Conservation (phyloP, 2,888 invertebrate genomes). For the Ichneumoninae sp. region DNA sequence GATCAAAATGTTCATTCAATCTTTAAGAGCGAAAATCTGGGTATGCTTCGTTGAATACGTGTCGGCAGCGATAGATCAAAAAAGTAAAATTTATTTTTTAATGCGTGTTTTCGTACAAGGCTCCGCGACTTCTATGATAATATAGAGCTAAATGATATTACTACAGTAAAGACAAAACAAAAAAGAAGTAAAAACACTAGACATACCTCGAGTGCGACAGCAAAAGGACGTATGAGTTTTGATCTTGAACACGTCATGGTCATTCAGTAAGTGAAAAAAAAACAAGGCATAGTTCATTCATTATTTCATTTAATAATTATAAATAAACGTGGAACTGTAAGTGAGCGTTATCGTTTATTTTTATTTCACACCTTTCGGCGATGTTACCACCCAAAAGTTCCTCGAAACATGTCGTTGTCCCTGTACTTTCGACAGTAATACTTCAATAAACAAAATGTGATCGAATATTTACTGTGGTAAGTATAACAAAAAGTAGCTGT, state of each 20-base stretch:
- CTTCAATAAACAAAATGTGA: not conserved
- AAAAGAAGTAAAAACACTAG: not conserved
- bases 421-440: not conserved
- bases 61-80: conserved; percentile 42
- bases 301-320: conserved; percentile 61
- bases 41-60: conserved; percentile 51
- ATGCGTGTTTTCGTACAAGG: conserved; percentile 61
- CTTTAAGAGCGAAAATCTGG: conserved; percentile 43
- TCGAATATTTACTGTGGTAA: conserved; percentile 12
- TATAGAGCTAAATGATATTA: conserved; percentile 37
- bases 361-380: conserved; percentile 54
- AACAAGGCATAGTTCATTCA: conserved; percentile 44
- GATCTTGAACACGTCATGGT: conserved; percentile 66
- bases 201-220: conserved; percentile 28
- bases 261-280: conserved; percentile 41
- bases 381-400: conserved; percentile 21
- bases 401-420: not conserved
- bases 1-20: conserved; percentile 65
- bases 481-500: not conserved
- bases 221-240: conserved; percentile 54
- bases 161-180: conserved; percentile 15
- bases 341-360: conserved; percentile 47
- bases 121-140: conserved; percentile 44
- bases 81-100: conserved; percentile 54
- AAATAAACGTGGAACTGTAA: conserved; percentile 60